A percentile compares a stretch with the other conserved stretches of the same genome.
Evolutionary conservation across 2,797 vertebrate species (phyloP).

Genomic region (Apogon talboti): DNA sequence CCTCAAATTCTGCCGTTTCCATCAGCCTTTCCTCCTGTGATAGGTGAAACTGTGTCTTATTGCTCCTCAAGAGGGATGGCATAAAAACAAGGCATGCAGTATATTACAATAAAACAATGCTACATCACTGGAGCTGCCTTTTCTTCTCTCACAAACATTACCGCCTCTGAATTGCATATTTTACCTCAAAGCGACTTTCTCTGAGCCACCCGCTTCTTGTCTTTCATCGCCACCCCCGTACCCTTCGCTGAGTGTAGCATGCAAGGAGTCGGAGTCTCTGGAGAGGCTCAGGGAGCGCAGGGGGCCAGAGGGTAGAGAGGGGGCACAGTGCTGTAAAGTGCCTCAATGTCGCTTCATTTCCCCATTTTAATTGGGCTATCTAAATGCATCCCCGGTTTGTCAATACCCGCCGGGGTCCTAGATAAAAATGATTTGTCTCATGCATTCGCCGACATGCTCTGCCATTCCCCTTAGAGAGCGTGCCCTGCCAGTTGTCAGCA

Average conservation of each 20-base stretch:
- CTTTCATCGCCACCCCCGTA: constrained; percentile 48
- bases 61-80: constrained; percentile 12
- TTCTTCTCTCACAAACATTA: constrained; percentile 22
- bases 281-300: constrained; percentile 55
- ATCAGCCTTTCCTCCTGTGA: no score
- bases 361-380: constrained; percentile 87
- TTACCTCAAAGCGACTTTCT: constrained; percentile 55
- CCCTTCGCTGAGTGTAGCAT: constrained; percentile 35
- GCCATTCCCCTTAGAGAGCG: constrained; percentile 67
- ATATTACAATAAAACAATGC: constrained; percentile 26
- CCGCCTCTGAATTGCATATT: constrained; percentile 30
- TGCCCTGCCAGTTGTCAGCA: constrained; percentile 65
- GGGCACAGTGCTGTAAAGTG: constrained; percentile 73
- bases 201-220: constrained; percentile 37
- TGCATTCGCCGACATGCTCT: constrained; percentile 80
- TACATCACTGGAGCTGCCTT: constrained; percentile 25
- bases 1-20: no score
- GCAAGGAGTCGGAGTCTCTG: constrained; percentile 53
- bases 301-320: constrained; percentile 62
- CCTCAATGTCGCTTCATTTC: constrained; percentile 82
- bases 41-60: not conserved
- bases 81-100: constrained; percentile 21
- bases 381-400: constrained; percentile 87
- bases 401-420: constrained; percentile 83
- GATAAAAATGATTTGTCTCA: constrained; percentile 87